Evolutionary conservation across 2,113 vertebrate genomes (phyloP), one percentile per base, ranked within the genome.

Genomic region (Tragelaphus imberbis): DNA sequence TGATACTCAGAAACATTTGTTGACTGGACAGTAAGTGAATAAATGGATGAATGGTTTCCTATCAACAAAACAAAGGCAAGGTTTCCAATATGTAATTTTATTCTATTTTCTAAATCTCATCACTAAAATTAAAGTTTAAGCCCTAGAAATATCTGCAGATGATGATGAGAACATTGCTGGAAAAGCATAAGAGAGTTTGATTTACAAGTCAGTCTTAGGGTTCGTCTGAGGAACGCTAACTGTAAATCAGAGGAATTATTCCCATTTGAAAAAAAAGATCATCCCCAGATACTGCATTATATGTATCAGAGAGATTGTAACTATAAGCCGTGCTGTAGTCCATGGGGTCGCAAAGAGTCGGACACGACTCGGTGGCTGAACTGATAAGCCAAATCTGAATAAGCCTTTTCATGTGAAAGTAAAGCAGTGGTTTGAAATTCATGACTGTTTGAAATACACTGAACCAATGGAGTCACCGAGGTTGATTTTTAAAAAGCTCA

Each of bases 1-100:
- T 23, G 7, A 25, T 19, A 23, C 28, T 19, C 0, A 16, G 0
- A 23, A 30, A 51, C 55, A 3, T 44, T 12, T 17, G 11, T 63
- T 59, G 49, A 28, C 19, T 25, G 15, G 82, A 27, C 7, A 33
- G 21, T 9, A n/a, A 53, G 28, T 19, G 36, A 27, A 40, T 25
- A 47, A 55, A 19, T 17, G 27, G 51, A 40, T 4, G 61, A 51
- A 28, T 25, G 71, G 16, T 33, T 63, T 56, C 19, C 4, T 17
- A 5, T 8, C 59, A 81, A 17, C 13, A 80, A 71, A 81, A 13
- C 0, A 15, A 47, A 25, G 36, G 12, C 44, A 59, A 88, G 36
- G 5, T 14, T 79, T 16, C 14, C 40, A 61, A 36, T 3, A 36
- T 13, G 7, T 56, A 40, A 55, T 17, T 61, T 65, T 16, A 33